Evolutionary conservation across 2,113 vertebrate species (phyloP).

Genomic region (Chrysochloris asiatica): DNA sequence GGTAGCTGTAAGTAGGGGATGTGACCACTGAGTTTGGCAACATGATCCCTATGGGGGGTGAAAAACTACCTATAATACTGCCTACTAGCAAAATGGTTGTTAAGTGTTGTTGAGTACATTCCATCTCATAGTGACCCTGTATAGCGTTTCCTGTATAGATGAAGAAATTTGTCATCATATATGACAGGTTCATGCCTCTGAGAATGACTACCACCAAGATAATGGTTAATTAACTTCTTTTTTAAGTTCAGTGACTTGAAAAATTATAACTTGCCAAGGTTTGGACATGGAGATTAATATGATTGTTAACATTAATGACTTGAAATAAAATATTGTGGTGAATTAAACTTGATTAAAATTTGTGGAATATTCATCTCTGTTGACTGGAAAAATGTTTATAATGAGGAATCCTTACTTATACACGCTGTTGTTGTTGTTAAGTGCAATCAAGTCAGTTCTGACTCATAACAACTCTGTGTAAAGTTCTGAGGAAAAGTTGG

Average conservation of each 20-base stretch:
- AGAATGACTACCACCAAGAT: constrained; percentile 39
- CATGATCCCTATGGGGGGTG: background rate
- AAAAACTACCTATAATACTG: background rate
- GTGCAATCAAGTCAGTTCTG: too few species aligned
- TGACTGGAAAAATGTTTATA: constrained; percentile 73
- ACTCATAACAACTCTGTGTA: too few species aligned
- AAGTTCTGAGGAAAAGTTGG: too few species aligned
- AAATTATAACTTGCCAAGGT: constrained; percentile 58
- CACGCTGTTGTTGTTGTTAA: too few species aligned
- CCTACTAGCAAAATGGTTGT: background rate
- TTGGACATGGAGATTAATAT: constrained; percentile 71
- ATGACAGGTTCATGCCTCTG: background rate
- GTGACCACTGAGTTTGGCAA: background rate
- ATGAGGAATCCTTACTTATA: constrained; percentile 73
- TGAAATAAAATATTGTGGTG: constrained; percentile 73
- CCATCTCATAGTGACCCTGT: too few species aligned
- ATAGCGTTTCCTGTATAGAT: background rate
- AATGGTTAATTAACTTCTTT: constrained; percentile 74
- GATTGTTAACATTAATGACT: constrained; percentile 66
- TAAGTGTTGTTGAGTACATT: too few species aligned
- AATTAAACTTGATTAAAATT: constrained; percentile 81
- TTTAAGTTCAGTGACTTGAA: constrained; percentile 74
- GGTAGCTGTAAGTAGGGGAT: background rate
- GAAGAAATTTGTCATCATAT: background rate
- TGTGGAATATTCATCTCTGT: constrained; percentile 73